These are phyloP conservation scores for Potamarius usumacintae DNA, from an alignment of 2,113 vertebrate species.

Conservation along the genomic window DNA sequence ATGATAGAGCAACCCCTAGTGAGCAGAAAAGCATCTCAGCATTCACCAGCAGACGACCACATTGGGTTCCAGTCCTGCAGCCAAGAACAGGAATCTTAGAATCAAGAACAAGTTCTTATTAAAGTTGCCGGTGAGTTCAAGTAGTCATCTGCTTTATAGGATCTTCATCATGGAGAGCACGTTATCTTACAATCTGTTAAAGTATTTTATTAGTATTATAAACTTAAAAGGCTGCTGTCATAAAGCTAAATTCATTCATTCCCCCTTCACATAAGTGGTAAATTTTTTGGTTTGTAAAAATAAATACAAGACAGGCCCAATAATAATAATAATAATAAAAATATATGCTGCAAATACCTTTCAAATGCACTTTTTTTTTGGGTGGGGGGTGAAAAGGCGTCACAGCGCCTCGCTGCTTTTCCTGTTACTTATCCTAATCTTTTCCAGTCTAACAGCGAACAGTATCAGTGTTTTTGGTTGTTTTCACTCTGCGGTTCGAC, in stretches of 20 bases:
- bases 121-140: no score
- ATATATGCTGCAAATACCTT: neutral
- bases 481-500: neutral
- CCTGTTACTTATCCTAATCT: neutral
- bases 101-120: no score
- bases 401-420: no score
- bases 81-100: no score
- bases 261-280: neutral
- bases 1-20: no score
- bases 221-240: neutral
- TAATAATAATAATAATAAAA: neutral
- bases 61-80: no score
- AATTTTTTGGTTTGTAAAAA: neutral
- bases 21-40: no score
- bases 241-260: neutral
- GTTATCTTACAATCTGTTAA: neutral
- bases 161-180: neutral
- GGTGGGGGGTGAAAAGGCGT: no score
- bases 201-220: neutral
- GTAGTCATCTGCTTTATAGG: neutral
- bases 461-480: neutral
- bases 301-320: neutral
- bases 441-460: conserved; percentile 2
- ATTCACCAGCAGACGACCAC: no score
- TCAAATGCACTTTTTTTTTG: no score